Base-by-base conservation (phyloP, 1,140 invertebrate genomes). In the Drosophila micromelanica region DNA sequence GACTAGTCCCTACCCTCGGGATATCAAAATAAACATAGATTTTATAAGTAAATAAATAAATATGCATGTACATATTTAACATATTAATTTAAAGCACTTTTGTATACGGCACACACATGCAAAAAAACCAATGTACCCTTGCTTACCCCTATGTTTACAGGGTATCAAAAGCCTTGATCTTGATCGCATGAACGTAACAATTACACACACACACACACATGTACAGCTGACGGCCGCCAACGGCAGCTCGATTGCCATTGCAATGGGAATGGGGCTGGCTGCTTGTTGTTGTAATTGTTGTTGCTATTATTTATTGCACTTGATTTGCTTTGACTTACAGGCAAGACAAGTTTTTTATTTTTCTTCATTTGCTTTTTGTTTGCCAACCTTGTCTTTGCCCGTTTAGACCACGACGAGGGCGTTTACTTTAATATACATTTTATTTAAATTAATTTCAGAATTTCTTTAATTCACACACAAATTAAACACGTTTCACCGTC, bases 311-410 rank as follows among this genome's bases (percentile, higher is more conserved):
- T 79, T 79, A 76, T 72, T 82, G 84, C 82, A 87, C 84, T 87
- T 89, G 75, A 67, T 82, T 89, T 87, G 64, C 80, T 87, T 86
- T 86, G 74, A 89, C 89, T 87, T 79, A 89, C 81, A 82, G 68
- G 76, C 84, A 89, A 76, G 65, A 75, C 72, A 64, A 69, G 63
- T 76, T 76, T 76, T 60, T 17, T 17, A 1, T 62, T 30, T 51
- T 70, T 70, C 32, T 35, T 35, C 32, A 35, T 35, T 35, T 35
- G 6, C 8, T 38, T 57, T 43, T 38, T 46, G 42, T 48, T 73
- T 45, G 46, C 65, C 73, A 73, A 81, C 86, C 86, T 90, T 90
- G 86, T 90, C 86, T 90, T 90, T 81, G 74, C 74, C 78, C 48
- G 74, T 78, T 90, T 80, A 78, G 77, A 46, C 45, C 37, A 11